phyloP scores from a whole-genome alignment of 2,113 vertebrate genomes.

The Rhegmatorhina hoffmannsi region DNA sequence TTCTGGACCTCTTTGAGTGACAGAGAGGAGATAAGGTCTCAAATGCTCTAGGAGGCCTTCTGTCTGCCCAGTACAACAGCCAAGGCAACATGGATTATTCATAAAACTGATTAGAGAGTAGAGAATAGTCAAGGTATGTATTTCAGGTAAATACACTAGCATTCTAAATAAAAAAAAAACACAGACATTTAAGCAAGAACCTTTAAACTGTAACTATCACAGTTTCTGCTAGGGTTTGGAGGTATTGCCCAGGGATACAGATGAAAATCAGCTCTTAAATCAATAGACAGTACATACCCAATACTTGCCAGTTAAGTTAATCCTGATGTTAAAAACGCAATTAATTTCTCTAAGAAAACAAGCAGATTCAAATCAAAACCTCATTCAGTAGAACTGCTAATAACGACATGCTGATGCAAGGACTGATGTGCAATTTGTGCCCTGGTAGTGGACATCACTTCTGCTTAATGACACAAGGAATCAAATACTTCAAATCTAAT shows the following conservation, averaged over 20 bases:
- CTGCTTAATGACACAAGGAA: not conserved
- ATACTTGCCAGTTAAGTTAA: not conserved
- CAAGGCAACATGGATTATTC: not conserved
- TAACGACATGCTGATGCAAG: not conserved
- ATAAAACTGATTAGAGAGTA: not conserved
- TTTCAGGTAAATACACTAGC: not conserved
- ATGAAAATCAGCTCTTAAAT: not conserved
- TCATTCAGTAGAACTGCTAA: not conserved
- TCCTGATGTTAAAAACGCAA: not conserved
- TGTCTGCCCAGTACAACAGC: not conserved
- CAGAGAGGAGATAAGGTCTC: not conserved
- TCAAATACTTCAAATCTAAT: not conserved
- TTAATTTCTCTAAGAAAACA: not conserved
- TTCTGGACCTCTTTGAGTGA: not conserved
- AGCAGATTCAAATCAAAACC: not conserved
- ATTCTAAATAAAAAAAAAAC: not conserved
- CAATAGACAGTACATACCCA: not conserved
- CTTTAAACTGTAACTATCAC: not conserved
- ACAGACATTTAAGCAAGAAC: not conserved
- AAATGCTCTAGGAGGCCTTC: not conserved
- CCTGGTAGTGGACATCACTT: accelerated
- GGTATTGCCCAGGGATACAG: not conserved
- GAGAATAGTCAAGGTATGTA: not conserved
- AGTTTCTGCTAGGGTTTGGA: not conserved
- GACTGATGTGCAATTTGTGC: not conserved